Percentiles rank a stretch among this genome's conserved stretches.
These are phyloP conservation scores for Drosophila flavopinicola DNA, from an alignment of 2,888 invertebrate species.

Conservation along the genomic window DNA sequence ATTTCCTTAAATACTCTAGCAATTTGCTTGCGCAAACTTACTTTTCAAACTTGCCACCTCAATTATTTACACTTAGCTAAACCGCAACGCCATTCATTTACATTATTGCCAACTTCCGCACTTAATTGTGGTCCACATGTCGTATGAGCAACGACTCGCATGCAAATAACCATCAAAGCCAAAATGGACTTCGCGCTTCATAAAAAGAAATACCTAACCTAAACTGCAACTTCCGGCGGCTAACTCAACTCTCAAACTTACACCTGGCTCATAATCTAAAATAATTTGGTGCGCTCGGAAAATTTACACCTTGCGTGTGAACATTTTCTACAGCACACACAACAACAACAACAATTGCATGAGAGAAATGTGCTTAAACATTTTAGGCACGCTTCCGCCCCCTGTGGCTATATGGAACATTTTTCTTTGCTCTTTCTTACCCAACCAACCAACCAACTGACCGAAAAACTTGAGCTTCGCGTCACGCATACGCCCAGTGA, in stretches of 20 bases:
- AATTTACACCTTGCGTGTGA: conserved; percentile 78
- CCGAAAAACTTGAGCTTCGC: conserved; percentile 52
- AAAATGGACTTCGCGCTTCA: conserved; percentile 60
- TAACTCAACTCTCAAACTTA: conserved; percentile 1
- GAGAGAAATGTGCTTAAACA: conserved; percentile 75
- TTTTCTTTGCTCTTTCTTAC: conserved; percentile 30
- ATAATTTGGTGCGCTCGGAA: conserved; percentile 73
- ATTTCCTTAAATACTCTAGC: conserved; percentile 1
- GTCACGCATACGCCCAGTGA: conserved; percentile 76
- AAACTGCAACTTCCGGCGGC: conserved; percentile 69
- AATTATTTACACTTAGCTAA: conserved; percentile 36
- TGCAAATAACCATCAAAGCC: conserved; percentile 34
- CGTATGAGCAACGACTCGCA: conserved; percentile 53
- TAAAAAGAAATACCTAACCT: too few species aligned
- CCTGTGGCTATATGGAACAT: conserved; percentile 35
- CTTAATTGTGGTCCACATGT: conserved; percentile 58
- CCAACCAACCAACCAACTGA: too few species aligned
- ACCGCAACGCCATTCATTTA: conserved; percentile 29
- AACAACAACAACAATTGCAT: conserved; percentile 76
- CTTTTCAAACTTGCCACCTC: background rate
- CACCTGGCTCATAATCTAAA: conserved; percentile 69
- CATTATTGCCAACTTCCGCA: conserved; percentile 40
- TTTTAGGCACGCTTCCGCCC: conserved; percentile 75
- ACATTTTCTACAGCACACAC: conserved; percentile 63
- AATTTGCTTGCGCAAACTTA: conserved; percentile 7